These are phyloP conservation scores for Phataginus tetradactyla DNA, from an alignment of 2,797 vertebrate species.

Conservation along the genomic window DNA sequence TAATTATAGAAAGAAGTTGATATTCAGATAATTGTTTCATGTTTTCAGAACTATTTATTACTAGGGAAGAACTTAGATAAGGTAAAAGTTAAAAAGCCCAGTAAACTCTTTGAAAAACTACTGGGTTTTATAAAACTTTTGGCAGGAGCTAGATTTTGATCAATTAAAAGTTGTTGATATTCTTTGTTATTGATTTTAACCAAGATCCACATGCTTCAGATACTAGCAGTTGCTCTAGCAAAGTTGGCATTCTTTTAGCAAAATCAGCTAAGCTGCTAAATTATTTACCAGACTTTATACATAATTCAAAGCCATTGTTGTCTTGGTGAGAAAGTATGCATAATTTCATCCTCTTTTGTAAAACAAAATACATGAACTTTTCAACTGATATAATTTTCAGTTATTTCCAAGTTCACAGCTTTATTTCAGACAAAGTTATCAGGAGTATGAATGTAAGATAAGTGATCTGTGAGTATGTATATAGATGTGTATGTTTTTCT, in stretches of 20 bases:
- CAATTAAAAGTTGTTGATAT: neutral
- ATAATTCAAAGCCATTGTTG: neutral
- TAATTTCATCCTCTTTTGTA: neutral
- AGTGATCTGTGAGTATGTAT: neutral
- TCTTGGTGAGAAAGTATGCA: neutral
- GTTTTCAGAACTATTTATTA: neutral
- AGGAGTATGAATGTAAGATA: conserved; percentile 16
- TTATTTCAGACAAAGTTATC: neutral
- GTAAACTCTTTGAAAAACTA: neutral
- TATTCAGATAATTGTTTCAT: neutral
- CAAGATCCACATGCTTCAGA: neutral
- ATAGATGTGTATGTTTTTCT: neutral
- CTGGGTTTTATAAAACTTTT: conserved; percentile 12
- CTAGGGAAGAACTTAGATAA: neutral
- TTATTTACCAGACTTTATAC: neutral
- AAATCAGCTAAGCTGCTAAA: neutral
- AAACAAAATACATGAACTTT: neutral
- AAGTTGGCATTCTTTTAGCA: conserved; percentile 16
- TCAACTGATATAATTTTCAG: neutral
- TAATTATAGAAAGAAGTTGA: neutral
- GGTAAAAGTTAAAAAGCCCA: neutral
- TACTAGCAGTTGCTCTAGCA: neutral
- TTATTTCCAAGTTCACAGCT: conserved; percentile 18
- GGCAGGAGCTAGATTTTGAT: neutral
- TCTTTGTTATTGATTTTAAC: neutral